Evolutionary conservation across 1,140 invertebrate species (phyloP).

Genomic region (Pogonomyrmex californicus): DNA sequence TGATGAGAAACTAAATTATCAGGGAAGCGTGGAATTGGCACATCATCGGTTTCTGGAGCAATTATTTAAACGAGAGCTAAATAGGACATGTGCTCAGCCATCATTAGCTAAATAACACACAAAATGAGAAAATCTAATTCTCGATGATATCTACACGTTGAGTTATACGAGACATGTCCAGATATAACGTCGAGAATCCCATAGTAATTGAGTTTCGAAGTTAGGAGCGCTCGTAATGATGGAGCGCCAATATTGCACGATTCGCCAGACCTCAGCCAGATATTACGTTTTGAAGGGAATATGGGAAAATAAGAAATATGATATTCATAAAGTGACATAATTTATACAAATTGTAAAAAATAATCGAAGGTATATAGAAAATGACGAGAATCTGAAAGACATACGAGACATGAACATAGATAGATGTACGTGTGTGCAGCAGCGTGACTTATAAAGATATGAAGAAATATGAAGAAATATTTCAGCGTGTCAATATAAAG

Average conservation of each 20-base stretch:
- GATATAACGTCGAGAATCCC: constrained; percentile 31
- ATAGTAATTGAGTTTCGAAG: constrained; percentile 11
- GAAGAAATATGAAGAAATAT: too few species aligned
- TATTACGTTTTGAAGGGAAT: not conserved
- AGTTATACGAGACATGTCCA: constrained; percentile 14
- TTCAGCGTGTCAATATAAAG: not conserved
- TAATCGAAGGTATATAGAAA: not conserved
- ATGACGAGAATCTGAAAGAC: not conserved
- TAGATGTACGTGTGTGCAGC: not conserved
- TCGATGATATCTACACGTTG: constrained; percentile 18
- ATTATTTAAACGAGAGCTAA: constrained; percentile 46
- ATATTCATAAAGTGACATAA: not conserved
- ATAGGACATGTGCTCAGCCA: constrained; percentile 1
- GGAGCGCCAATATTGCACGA: not conserved
- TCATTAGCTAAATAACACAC: constrained; percentile 2
- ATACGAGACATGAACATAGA: not conserved
- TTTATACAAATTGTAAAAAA: not conserved
- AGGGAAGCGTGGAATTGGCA: not conserved
- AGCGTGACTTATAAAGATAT: not conserved
- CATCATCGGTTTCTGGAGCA: not conserved
- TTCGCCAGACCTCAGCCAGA: not conserved
- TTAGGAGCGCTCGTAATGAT: not conserved
- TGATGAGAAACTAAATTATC: constrained; percentile 21
- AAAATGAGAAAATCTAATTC: constrained; percentile 8
- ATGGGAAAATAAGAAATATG: not conserved